Base-by-base conservation (phyloP, 2,888 invertebrate species). In the Amaurobius ferox region DNA sequence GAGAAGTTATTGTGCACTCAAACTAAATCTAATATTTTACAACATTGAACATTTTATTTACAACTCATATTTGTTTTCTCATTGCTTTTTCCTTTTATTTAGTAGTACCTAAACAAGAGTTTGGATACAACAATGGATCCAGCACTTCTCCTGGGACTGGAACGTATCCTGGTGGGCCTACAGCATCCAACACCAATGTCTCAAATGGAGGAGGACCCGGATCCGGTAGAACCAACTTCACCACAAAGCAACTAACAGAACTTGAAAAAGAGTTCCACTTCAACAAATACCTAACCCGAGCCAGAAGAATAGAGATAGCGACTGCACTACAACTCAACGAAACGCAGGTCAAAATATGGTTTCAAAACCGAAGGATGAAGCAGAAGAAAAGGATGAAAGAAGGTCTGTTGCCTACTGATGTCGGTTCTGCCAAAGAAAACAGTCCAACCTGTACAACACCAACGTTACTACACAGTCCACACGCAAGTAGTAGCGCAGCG, bases 181-280 rank as follows among this genome's bases (percentile, higher is more conserved):
- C 81, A 30, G 48, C 77, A 11, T 64, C 83, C 11, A 67, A 62
- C 26, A 62, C 76, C 55, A 79, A 74, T 23, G 85, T 61, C 16
- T 29, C 67, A 11, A 78, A 67, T 11, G 76, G 40, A 29, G 68
- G 40, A 9, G 67, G 79, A 32, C 70, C 88, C 29, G 81, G 88
- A 28, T 96, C 97, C 16, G 98, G 98, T 40, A 94, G 99, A 77
- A 99, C 99, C 48, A 99, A 99, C 93, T 99, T 99, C 93, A 98
- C 98, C 89, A 99, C 99, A 92, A 99, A 99, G 92, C 99, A 99
- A 92, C 94, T 99, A 88, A 99, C 99, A 1, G 99, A 99, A 92
- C 93, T 99, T 89, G 99, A 99, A 92, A 99, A 99, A 91, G 99
- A 99, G 92, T 99, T 99, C 93, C 99, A 99, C 92, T 99, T 98